Evolutionary conservation across 2,797 vertebrate species (phyloP).

Genomic region (Sebastes nivosus): DNA sequence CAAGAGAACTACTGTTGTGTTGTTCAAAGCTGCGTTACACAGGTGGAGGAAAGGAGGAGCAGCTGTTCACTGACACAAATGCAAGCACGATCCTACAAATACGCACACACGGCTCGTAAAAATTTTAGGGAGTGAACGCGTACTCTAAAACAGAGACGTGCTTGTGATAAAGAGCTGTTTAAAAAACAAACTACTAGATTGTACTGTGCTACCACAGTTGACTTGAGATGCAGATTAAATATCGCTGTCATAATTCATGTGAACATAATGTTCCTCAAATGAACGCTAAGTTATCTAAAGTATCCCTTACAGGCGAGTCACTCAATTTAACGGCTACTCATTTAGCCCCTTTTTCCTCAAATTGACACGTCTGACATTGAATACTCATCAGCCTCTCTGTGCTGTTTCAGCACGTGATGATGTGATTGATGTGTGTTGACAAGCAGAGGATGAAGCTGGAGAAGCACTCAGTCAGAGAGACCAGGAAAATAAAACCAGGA

Average conservation of each 20-base stretch:
- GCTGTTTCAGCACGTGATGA: background rate
- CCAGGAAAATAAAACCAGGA: background rate
- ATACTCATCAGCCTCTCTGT: background rate
- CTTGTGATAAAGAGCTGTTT: constrained; percentile 13
- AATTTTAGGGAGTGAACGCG: background rate
- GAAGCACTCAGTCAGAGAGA: background rate
- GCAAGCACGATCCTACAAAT: background rate
- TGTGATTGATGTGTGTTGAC: constrained; percentile 20
- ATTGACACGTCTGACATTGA: background rate
- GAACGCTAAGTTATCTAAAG: background rate
- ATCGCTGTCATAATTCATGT: background rate
- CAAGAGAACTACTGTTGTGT: constrained; percentile 52
- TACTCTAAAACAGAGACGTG: background rate
- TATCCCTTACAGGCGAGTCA: background rate
- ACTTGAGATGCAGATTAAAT: background rate
- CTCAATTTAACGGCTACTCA: background rate
- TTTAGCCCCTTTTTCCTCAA: background rate
- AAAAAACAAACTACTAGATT: background rate
- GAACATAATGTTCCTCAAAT: background rate
- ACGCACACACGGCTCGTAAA: constrained; percentile 1
- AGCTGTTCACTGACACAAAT: constrained; percentile 56
- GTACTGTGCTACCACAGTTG: background rate
- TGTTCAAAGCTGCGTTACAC: constrained; percentile 1
- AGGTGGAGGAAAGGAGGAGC: constrained; percentile 50
- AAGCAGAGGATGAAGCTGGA: constrained; percentile 9